Percentiles rank a stretch among this genome's conserved stretches.
These are phyloP conservation scores for Herminia tarsipennalis DNA, from an alignment of 2,888 invertebrate species.

Conservation along the genomic window DNA sequence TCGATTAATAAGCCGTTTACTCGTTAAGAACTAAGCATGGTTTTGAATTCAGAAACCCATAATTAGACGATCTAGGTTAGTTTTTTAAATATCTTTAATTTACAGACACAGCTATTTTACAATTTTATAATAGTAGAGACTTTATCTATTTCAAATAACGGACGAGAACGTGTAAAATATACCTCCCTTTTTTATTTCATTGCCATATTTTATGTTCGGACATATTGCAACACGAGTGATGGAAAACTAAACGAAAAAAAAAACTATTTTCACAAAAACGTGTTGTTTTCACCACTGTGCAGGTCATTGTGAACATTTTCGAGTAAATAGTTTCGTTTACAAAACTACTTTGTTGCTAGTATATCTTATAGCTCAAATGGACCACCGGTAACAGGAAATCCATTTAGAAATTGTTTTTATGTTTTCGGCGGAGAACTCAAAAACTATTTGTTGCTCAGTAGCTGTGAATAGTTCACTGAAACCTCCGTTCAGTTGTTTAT, in stretches of 20 bases:
- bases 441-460: conserved; percentile 30
- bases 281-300: not conserved
- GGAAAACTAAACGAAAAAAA: not conserved
- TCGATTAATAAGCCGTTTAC: too few relatives aligned
- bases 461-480: conserved; percentile 28
- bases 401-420: conserved; percentile 41
- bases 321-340: conserved; percentile 7
- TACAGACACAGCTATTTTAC: too few relatives aligned
- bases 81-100: too few relatives aligned
- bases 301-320: conserved; percentile 2
- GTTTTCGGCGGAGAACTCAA: conserved; percentile 24
- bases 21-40: too few relatives aligned
- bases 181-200: too few relatives aligned
- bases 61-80: too few relatives aligned
- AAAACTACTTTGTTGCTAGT: conserved; percentile 4
- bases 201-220: not conserved
- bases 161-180: too few relatives aligned
- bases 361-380: conserved; percentile 14
- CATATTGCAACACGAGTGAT: not conserved
- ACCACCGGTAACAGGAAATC: conserved; percentile 23
- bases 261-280: not conserved
- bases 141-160: too few relatives aligned
- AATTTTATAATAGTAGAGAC: too few relatives aligned
- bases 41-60: too few relatives aligned
- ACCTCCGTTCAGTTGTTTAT: conserved; percentile 15